A percentile compares a stretch with the other conserved stretches of the same genome.
Conservation (phyloP, 2,888 invertebrate genomes). For the Alentia gelatinosa region DNA sequence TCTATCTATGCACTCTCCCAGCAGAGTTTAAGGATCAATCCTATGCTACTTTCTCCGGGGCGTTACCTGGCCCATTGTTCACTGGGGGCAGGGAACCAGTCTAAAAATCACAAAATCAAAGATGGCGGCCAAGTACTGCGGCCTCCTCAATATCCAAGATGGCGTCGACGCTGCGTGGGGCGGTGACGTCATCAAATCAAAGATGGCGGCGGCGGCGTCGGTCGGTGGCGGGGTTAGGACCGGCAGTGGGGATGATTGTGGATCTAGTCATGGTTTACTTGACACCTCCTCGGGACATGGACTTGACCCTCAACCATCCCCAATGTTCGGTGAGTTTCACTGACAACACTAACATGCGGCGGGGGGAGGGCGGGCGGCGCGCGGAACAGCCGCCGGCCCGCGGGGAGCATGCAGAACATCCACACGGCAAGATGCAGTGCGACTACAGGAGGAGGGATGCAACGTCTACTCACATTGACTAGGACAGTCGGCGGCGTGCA, state of each 20-base stretch:
- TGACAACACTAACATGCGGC: neutral
- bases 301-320: slow-evolving; percentile 34
- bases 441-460: too few species aligned
- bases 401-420: too few species aligned
- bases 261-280: slow-evolving; percentile 35
- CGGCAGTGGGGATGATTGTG: slow-evolving; percentile 18
- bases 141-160: neutral
- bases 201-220: neutral
- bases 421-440: too few species aligned
- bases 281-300: neutral
- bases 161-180: neutral
- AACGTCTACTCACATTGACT: too few species aligned
- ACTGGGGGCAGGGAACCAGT: too few species aligned
- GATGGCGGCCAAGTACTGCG: too few species aligned
- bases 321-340: neutral
- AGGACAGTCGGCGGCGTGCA: too few species aligned
- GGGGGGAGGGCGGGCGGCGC: neutral
- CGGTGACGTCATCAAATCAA: slow-evolving; percentile 36
- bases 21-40: too few species aligned
- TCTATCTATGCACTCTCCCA: too few species aligned
- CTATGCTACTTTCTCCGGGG: too few species aligned
- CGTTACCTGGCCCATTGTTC: too few species aligned
- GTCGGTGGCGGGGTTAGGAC: neutral
- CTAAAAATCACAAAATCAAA: too few species aligned
- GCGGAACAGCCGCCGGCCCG: neutral